Conservation (phyloP, 2,888 invertebrate species). For the Axea sp. region DNA sequence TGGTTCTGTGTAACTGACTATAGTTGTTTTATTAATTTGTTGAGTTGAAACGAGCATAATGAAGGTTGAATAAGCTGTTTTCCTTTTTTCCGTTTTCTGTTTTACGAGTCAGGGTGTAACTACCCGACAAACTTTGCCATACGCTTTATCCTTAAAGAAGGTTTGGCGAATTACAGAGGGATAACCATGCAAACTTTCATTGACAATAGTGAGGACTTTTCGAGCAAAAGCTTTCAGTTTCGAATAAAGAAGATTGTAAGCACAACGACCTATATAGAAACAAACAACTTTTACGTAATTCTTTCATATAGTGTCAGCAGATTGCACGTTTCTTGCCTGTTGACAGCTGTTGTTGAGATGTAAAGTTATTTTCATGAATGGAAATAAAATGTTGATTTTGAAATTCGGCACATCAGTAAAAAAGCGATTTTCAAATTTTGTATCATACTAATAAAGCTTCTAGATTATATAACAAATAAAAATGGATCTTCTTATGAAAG, state of each 20-base stretch:
- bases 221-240: constrained; percentile 48
- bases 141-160: constrained; percentile 36
- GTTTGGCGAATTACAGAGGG: constrained; percentile 17
- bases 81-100: too few species aligned
- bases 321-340: constrained; percentile 9
- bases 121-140: constrained; percentile 30
- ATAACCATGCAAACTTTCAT: constrained; percentile 51
- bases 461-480: too few species aligned
- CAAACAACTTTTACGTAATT: constrained; percentile 24
- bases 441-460: too few species aligned
- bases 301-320: constrained; percentile 19
- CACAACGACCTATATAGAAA: constrained; percentile 21
- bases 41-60: too few species aligned
- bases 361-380: neutral
- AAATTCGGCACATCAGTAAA: neutral
- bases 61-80: too few species aligned
- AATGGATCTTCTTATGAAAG: too few species aligned
- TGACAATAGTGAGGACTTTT: constrained; percentile 40
- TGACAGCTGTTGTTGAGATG: constrained; percentile 7
- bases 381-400: neutral
- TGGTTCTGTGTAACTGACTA: too few species aligned
- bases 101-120: too few species aligned
- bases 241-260: constrained; percentile 32
- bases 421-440: too few species aligned
- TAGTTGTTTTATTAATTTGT: too few species aligned